Percentiles rank a stretch among this genome's conserved stretches.
Conservation (phyloP, 2,888 invertebrate genomes). For the Brachynemurus nebulosus region DNA sequence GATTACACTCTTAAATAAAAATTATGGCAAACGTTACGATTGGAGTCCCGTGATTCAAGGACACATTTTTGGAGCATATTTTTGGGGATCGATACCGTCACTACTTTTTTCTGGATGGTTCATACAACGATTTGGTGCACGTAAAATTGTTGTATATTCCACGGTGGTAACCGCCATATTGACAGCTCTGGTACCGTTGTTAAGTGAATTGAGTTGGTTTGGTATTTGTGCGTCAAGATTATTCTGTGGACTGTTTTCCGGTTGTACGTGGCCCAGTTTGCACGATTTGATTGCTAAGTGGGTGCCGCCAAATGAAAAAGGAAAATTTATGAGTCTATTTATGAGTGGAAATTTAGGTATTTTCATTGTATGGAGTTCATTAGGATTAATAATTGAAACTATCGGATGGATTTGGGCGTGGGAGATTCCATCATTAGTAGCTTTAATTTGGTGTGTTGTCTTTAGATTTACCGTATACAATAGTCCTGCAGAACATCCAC, state of each 20-base stretch:
- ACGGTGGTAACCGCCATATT: neutral
- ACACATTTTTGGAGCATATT: neutral
- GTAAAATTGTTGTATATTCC: neutral
- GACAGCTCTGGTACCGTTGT: neutral
- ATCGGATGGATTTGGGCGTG: neutral
- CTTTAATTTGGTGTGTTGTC: neutral
- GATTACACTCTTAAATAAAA: neutral
- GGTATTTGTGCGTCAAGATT: neutral
- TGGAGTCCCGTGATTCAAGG: neutral
- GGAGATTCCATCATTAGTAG: neutral
- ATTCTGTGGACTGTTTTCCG: neutral
- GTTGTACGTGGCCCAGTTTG: neutral
- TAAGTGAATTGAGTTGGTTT: neutral
- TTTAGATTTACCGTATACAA: neutral
- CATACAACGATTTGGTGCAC: neutral
- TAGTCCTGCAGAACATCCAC: neutral
- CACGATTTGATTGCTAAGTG: neutral
- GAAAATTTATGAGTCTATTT: neutral
- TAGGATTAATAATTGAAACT: neutral
- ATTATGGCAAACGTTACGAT: neutral
- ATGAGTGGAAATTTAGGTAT: neutral
- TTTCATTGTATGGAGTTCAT: neutral
- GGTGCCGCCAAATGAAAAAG: neutral
- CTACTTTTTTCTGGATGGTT: neutral
- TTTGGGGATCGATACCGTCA: neutral